Conservation (phyloP, 2,888 invertebrate genomes). For the Rhagium mordax region DNA sequence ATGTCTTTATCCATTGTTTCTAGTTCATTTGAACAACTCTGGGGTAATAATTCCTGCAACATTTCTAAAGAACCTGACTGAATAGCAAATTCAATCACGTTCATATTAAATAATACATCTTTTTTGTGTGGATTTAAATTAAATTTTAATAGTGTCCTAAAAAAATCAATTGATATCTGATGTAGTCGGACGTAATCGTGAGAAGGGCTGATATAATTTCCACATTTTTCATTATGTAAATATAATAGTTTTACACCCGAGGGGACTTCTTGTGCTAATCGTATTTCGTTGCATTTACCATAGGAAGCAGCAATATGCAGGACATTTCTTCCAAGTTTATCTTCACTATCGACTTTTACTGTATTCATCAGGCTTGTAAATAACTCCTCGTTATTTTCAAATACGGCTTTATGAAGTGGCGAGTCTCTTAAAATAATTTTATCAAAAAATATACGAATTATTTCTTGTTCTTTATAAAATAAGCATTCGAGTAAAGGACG, state of each 20-base stretch:
- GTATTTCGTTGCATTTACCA: background rate
- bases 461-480: background rate
- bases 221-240: background rate
- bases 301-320: background rate
- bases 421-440: background rate
- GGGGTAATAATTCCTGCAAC: background rate
- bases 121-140: background rate
- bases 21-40: background rate
- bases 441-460: conserved; percentile 2
- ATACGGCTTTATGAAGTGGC: background rate
- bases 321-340: background rate
- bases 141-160: background rate
- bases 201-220: background rate
- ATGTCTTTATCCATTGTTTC: background rate
- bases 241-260: background rate
- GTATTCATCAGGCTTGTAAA: background rate
- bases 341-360: background rate
- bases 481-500: background rate
- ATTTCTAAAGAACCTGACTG: background rate
- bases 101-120: background rate
- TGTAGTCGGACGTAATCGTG: background rate
- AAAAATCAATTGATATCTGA: background rate
- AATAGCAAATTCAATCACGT: background rate
- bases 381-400: background rate
- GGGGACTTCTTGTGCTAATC: background rate